phyloP scores from a whole-genome alignment of 2,113 vertebrate species.

The Brienomyrus longianalis region DNA sequence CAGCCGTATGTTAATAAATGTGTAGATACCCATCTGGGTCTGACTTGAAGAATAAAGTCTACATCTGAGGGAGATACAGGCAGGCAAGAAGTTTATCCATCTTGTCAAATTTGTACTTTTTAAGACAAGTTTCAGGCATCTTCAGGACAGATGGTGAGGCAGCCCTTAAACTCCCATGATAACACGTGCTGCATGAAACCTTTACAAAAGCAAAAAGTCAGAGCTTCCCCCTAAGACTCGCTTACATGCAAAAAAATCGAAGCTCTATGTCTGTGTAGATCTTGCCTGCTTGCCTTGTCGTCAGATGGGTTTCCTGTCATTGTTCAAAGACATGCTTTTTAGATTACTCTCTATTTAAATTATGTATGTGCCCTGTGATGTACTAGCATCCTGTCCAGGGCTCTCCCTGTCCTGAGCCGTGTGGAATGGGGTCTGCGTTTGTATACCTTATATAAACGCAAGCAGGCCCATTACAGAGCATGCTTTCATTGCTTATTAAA shows the following conservation, averaged over 20 bases:
- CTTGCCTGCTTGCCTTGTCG: not conserved
- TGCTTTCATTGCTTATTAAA: constrained; percentile 11
- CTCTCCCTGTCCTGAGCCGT: not conserved
- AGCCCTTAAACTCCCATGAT: not conserved
- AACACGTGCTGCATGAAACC: not conserved
- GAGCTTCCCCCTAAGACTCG: not conserved
- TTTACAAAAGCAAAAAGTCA: not conserved
- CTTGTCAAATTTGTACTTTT: constrained; percentile 41
- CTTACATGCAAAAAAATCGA: not conserved
- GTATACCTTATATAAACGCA: not conserved
- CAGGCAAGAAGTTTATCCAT: constrained; percentile 21
- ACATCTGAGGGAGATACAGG: constrained; percentile 40
- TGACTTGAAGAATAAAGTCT: constrained; percentile 52
- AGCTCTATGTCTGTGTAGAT: not conserved
- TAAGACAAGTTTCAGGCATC: constrained; percentile 54
- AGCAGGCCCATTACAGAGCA: not conserved
- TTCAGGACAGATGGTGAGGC: constrained; percentile 57
- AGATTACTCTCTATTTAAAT: not conserved
- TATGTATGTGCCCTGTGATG: not conserved
- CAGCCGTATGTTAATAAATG: not conserved
- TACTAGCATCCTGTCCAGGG: not conserved
- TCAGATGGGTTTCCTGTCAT: not conserved
- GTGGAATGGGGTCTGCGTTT: not conserved
- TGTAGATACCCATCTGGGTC: constrained; percentile 57
- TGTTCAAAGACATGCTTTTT: not conserved